phyloP scores from a whole-genome alignment of 2,113 vertebrate species.

The Chlorocebus sabaeus region DNA sequence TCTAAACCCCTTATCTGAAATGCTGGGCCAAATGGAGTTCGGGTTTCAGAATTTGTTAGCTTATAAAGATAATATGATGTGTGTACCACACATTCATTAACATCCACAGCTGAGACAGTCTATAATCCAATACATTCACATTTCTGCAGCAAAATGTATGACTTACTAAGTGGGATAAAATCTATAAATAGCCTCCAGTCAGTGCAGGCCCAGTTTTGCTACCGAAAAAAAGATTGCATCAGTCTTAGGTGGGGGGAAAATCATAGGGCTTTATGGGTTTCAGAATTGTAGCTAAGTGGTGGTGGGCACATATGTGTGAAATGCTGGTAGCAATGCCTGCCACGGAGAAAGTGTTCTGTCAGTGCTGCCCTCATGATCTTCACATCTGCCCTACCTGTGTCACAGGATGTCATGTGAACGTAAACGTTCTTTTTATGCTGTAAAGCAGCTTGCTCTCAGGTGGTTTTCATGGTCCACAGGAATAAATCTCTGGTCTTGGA shows the following conservation, averaged over 20 bases:
- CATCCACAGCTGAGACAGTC: not conserved
- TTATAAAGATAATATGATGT: not conserved
- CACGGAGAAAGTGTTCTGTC: not conserved
- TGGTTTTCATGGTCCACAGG: not conserved
- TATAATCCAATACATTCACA: not conserved
- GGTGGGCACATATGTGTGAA: rapidly evolving
- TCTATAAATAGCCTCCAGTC: not conserved
- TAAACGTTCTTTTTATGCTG: not conserved
- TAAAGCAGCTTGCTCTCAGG: not conserved
- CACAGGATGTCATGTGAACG: not conserved
- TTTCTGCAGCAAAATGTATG: not conserved
- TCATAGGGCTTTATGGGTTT: not conserved
- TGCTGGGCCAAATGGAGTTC: not conserved
- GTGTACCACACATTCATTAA: no score
- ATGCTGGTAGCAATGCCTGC: rapidly evolving
- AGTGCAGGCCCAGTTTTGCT: not conserved
- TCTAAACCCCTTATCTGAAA: not conserved
- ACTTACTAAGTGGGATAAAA: not conserved
- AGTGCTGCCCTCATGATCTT: rapidly evolving
- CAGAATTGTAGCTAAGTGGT: not conserved
- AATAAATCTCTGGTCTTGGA: not conserved
- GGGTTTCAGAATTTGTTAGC: not conserved
- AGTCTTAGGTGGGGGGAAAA: not conserved
- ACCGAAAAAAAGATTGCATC: not conserved
- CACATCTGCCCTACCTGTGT: not conserved